Evolutionary conservation across 2,113 vertebrate genomes (phyloP), one percentile per base, ranked within the genome.

Genomic region (Willisornis vidua): DNA sequence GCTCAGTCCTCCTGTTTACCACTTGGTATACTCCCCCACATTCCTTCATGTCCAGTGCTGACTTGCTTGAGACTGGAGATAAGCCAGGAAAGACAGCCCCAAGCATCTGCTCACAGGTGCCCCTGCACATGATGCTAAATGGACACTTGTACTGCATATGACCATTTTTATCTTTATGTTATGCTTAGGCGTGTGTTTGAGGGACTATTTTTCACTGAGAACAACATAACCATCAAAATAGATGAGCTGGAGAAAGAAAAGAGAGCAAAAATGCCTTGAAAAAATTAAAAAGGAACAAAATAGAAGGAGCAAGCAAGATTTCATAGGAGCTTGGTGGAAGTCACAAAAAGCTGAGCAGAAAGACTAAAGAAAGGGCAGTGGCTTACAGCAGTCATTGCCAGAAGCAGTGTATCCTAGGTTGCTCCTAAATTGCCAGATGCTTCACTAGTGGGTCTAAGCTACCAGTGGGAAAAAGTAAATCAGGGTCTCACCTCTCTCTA

Each of bases 81-180:
- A 39, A 73, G 24, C 75, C 63, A 76, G 58, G 51, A 83, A 57
- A 83, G 41, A n/a, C 24, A 90, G 14, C 46, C 52, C 41, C 20
- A 75, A 7, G 22, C 8, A 6, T 85, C 39, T 85, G 33, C 62
- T 52, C 39, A 13, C 0, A 2, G 71, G 31, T 28, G 46, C 49
- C 51, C 41, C 49, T 1, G 0, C 63, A 63, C 26, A 26, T 0
- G 0, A 8, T 35, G 46, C 67, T 67, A 33, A 51, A 41, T 7
- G 17, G 48, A 33, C 48, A 3, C 48, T 68, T 54, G 25, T 55
- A 77, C 3, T 2, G 4, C 58, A 7, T 57, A 9, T 23, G 31
- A 58, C 46, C 12, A 7, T 55, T 83, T 35, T 74, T 16, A 37
- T 29, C 81, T 87, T 71, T 59, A 25, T 65, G 7, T 57, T 82